phyloP scores from a whole-genome alignment of 2,797 vertebrate species.

The Alectoris magna region DNA sequence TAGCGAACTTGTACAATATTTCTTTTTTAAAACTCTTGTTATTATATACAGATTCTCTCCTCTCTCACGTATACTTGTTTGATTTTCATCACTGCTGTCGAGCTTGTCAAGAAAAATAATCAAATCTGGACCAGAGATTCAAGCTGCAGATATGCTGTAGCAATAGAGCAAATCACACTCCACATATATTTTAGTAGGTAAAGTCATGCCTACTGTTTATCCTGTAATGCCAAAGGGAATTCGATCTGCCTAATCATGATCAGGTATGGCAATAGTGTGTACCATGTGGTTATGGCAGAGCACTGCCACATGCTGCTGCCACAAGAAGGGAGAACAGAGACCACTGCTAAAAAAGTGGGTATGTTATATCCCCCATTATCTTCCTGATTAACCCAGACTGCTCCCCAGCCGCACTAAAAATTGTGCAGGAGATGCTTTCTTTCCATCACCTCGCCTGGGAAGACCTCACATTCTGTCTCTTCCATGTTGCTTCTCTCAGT shows the following conservation, averaged over 20 bases:
- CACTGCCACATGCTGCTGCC: background rate
- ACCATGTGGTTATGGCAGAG: background rate
- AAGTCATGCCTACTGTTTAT: background rate
- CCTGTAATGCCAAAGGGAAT: background rate
- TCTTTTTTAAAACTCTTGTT: slow-evolving; percentile 6
- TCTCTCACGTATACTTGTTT: background rate
- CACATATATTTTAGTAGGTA: background rate
- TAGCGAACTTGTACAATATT: background rate
- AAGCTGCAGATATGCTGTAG: background rate
- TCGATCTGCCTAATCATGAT: background rate
- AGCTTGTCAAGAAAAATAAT: background rate
- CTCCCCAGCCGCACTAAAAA: background rate
- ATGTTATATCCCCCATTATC: background rate
- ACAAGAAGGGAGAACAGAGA: background rate
- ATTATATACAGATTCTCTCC: background rate
- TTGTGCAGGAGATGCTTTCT: background rate
- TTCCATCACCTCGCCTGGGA: background rate
- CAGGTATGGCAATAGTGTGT: background rate
- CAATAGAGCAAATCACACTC: background rate
- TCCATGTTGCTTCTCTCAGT: background rate
- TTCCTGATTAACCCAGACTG: background rate
- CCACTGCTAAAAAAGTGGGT: background rate
- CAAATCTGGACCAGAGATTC: background rate
- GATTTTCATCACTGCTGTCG: slow-evolving; percentile 41
- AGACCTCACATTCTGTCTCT: background rate